Percentiles rank a stretch among this genome's conserved stretches.
Conservation (phyloP, 1,140 invertebrate species). For the Megalopta genalis region DNA sequence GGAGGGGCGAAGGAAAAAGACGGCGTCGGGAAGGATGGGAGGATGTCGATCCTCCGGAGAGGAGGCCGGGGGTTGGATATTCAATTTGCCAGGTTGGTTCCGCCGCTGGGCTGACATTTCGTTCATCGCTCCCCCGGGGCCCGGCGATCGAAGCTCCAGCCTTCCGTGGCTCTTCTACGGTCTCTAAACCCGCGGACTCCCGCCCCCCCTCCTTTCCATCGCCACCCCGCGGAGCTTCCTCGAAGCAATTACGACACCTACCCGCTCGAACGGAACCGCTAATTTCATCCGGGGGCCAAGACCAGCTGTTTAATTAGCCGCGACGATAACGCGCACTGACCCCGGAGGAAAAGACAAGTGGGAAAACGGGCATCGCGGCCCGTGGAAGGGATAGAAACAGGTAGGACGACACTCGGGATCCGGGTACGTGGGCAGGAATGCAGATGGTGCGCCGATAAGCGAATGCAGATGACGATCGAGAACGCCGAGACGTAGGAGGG, state of each 20-base stretch:
- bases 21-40: not conserved
- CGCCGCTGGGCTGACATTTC: constrained; percentile 72
- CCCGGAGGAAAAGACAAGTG: not conserved
- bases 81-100: constrained; percentile 70
- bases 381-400: constrained; percentile 53
- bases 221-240: not conserved
- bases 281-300: constrained; percentile 17
- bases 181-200: constrained; percentile 51
- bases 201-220: not conserved
- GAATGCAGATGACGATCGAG: constrained; percentile 61
- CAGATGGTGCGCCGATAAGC: constrained; percentile 64
- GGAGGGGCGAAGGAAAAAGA: not conserved
- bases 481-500: constrained; percentile 33
- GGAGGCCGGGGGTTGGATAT: constrained; percentile 56
- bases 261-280: not conserved
- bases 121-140: constrained; percentile 67
- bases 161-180: constrained; percentile 40
- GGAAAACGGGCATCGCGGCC: constrained; percentile 2
- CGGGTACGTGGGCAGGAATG: constrained; percentile 67
- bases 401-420: constrained; percentile 66
- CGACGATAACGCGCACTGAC: not conserved
- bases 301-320: constrained; percentile 38
- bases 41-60: constrained; percentile 14
- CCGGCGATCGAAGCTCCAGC: constrained; percentile 55
- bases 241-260: constrained; percentile 24